Conservation (phyloP, 2,888 invertebrate genomes). For the Melolontha melolontha region DNA sequence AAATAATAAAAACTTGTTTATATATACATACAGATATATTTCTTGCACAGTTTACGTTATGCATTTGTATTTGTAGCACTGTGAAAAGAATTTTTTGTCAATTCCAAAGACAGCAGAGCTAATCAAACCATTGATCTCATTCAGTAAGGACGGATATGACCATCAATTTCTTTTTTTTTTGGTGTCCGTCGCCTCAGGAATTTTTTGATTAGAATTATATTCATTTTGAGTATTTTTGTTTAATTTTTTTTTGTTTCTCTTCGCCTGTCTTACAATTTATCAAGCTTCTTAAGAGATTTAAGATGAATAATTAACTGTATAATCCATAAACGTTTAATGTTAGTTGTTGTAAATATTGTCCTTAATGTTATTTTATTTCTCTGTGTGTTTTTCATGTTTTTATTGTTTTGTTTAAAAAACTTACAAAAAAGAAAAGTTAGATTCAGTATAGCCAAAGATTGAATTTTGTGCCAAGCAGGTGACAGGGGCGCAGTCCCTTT, state of each 20-base stretch:
- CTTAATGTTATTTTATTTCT: slow-evolving; percentile 38
- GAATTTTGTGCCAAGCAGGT: slow-evolving; percentile 57
- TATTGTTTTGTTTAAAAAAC: slow-evolving; percentile 17
- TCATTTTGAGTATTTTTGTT: slow-evolving; percentile 39
- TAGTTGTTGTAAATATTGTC: slow-evolving; percentile 51
- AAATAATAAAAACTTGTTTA: background rate
- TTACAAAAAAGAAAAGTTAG: slow-evolving; percentile 56
- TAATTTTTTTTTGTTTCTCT: slow-evolving; percentile 14
- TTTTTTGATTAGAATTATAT: slow-evolving; percentile 58
- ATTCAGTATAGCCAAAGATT: slow-evolving; percentile 65
- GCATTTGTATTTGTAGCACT: slow-evolving; percentile 3
- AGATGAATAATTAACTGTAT: slow-evolving; percentile 19
- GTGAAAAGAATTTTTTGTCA: slow-evolving; percentile 20
- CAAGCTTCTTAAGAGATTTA: slow-evolving; percentile 2
- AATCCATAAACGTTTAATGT: slow-evolving; percentile 42
- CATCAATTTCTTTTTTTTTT: slow-evolving; percentile 39
- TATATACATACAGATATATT: too few species aligned
- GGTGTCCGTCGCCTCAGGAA: slow-evolving; percentile 62
- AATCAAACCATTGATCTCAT: slow-evolving; percentile 66
- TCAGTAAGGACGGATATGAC: slow-evolving; percentile 51
- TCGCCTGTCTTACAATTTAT: slow-evolving; percentile 1
- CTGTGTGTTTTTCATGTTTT: slow-evolving; percentile 9
- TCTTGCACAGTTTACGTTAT: too few species aligned
- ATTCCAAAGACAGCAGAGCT: slow-evolving; percentile 64
- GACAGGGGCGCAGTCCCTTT: slow-evolving; percentile 57